Conservation (phyloP, 2,797 vertebrate genomes). For the Vireo griseus region DNA sequence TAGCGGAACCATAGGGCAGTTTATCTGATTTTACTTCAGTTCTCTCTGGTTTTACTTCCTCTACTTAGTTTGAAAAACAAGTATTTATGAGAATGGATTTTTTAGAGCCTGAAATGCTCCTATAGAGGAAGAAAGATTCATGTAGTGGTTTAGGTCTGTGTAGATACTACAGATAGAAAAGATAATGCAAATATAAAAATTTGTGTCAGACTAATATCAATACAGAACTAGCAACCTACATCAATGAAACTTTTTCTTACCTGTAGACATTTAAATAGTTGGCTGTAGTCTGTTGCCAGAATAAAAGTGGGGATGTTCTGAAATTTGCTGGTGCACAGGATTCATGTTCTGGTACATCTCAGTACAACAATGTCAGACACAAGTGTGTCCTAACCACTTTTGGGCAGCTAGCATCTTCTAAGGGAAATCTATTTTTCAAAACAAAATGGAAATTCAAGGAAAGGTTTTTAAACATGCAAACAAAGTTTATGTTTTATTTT, state of each 20-base stretch:
- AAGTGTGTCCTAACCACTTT: neutral
- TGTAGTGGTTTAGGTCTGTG: neutral
- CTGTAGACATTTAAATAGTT: neutral
- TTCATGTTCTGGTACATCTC: neutral
- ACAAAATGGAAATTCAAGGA: neutral
- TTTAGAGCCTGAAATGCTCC: neutral
- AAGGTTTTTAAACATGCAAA: neutral
- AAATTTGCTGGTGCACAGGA: neutral
- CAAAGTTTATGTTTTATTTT: neutral
- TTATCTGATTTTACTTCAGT: neutral
- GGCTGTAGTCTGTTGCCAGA: neutral
- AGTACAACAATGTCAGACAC: accelerated
- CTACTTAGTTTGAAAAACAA: neutral
- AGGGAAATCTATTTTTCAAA: neutral
- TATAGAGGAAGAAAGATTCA: neutral
- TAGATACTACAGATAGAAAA: neutral
- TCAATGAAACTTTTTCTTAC: neutral
- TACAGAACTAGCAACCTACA: neutral
- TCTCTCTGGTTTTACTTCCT: neutral
- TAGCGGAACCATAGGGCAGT: neutral
- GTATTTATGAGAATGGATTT: neutral
- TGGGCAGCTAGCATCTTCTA: neutral
- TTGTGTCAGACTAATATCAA: neutral
- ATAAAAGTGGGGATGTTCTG: neutral
- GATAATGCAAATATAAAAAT: neutral